Percentiles rank a stretch among this genome's conserved stretches.
Evolutionary conservation across 2,888 invertebrate genomes (phyloP).

Genomic region (Coremacera marginata): DNA sequence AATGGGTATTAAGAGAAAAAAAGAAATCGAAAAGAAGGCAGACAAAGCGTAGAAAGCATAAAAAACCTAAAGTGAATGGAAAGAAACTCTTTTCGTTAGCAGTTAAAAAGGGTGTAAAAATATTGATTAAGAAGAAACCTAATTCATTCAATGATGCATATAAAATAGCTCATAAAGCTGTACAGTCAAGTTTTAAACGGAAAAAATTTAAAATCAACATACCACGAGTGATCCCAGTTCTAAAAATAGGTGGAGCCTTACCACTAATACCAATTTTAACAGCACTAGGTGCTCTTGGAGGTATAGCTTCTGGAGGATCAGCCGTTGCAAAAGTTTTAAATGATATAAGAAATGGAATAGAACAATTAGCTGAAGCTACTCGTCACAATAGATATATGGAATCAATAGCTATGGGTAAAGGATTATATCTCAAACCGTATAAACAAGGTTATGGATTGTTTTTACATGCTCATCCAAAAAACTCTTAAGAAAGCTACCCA

Average conservation of each 20-base stretch:
- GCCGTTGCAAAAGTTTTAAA: conserved; percentile 62
- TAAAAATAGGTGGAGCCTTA: conserved; percentile 59
- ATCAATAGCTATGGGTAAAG: conserved; percentile 9
- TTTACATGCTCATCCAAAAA: background rate
- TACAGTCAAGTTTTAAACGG: conserved; percentile 13
- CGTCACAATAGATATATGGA: conserved; percentile 63
- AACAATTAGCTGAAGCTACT: conserved; percentile 55
- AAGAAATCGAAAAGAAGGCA: background rate
- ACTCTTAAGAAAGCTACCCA: conserved; percentile 1
- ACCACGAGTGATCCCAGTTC: conserved; percentile 43
- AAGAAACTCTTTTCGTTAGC: too few species aligned
- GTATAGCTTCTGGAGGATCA: conserved; percentile 59
- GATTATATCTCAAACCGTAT: conserved; percentile 52
- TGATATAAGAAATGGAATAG: conserved; percentile 55
- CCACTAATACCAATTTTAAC: conserved; percentile 59
- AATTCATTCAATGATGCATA: conserved; percentile 26
- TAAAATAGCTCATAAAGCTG: conserved; percentile 41
- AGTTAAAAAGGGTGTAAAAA: background rate
- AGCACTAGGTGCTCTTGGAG: conserved; percentile 58
- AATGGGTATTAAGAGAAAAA: conserved; percentile 34
- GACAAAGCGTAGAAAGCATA: background rate
- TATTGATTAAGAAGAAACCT: background rate
- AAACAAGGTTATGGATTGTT: conserved; percentile 36
- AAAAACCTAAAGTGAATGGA: background rate
- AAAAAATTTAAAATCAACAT: conserved; percentile 14